These are phyloP conservation scores for Sturnira hondurensis DNA, from an alignment of 2,113 vertebrate genomes.

Conservation along the genomic window DNA sequence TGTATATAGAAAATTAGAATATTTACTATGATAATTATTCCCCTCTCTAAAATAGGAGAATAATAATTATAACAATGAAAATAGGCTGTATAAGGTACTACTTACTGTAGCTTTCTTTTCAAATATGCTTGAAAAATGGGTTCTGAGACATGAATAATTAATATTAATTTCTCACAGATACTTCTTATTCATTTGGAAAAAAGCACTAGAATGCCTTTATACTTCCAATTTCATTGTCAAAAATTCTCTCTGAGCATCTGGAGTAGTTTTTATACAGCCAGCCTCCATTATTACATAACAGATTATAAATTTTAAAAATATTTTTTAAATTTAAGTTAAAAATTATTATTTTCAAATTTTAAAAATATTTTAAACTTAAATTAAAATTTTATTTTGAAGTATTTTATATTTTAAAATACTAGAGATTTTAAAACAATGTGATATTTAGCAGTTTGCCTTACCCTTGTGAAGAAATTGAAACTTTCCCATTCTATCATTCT, in stretches of 20 bases:
- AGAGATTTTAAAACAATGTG: background rate
- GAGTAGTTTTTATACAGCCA: background rate
- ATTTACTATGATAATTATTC: constrained; percentile 67
- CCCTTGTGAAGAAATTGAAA: constrained; percentile 42
- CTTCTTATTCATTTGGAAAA: constrained; percentile 73
- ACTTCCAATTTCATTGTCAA: background rate
- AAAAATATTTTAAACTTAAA: too few relatives aligned
- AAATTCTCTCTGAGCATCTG: background rate
- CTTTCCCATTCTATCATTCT: background rate
- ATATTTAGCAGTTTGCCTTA: constrained; percentile 2
- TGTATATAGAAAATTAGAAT: constrained; percentile 37
- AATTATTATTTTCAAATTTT: too few relatives aligned
- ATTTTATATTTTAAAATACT: background rate
- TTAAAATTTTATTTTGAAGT: too few relatives aligned
- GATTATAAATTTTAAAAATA: background rate
- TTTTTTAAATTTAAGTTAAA: too few relatives aligned
- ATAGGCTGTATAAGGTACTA: constrained; percentile 59
- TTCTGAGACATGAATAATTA: constrained; percentile 68
- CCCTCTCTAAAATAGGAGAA: constrained; percentile 64
- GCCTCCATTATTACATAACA: background rate
- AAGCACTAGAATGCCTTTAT: constrained; percentile 52
- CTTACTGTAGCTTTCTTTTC: constrained; percentile 43
- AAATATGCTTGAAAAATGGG: constrained; percentile 70
- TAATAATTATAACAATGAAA: constrained; percentile 68
- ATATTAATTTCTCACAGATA: constrained; percentile 75